Evolutionary conservation across 2,888 invertebrate genomes (phyloP), one percentile per base, ranked within the genome.

Genomic region (Dryobotodes eremita): DNA sequence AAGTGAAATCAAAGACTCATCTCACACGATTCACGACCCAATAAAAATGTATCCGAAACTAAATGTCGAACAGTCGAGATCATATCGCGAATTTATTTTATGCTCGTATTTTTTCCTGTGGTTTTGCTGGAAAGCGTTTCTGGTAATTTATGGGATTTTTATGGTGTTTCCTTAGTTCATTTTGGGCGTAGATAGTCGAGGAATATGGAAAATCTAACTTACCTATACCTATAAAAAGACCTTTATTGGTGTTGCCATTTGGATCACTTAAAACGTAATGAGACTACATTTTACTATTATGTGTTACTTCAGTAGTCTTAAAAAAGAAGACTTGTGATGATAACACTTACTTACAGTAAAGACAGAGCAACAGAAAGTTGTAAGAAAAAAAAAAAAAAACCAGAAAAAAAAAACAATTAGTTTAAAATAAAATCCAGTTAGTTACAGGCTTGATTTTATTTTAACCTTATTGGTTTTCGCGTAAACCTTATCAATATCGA

Each of bases 21-120:
- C 89, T 91, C 86, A 89, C 89, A 87, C 90, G 88, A 86, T 86
- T 89, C 89, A 89, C 89, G 86, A 82, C 79, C 71, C 80, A 88
- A 88, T 88, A 90, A 89, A 88, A 88, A 86, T 71, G 61, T 62
- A 70, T 79, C 62, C 77, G 66, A 88, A 86, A 84, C 86, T 80
- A 81, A 91, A 90, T 89, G 89, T 85, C 89, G 80, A 84, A 83
- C 75, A 68, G 82, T 80, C 77, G 64, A 88, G 91, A 91, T 90
- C 74, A 83, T 87, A 91, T 89, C 89, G 81, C 69, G 69, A 85
- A 86, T 84, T 86, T 88, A 86, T 87, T 83, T 65, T 46, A 82
- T 62, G 68, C 62, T 75, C 59, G 50, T 66, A 46, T 74, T 79
- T 73, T 62, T 77, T 68, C 71, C 74, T 65, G 65, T 46, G 75